Percentiles rank a stretch among this genome's conserved stretches.
Conservation (phyloP, 2,113 vertebrate species). For the Trogon surrucura region DNA sequence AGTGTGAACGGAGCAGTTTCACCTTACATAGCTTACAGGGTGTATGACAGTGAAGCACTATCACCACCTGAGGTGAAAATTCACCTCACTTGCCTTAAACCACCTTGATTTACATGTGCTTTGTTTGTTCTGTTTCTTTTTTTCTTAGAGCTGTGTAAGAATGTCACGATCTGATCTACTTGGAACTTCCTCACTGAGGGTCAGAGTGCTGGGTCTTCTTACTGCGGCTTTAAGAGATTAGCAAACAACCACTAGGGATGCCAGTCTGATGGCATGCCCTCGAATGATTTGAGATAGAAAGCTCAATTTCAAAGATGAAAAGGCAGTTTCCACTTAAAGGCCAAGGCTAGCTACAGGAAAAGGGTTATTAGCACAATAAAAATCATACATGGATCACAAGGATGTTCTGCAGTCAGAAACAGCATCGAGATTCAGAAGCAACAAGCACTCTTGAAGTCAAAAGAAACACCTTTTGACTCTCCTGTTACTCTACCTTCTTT, state of each 20-base stretch:
- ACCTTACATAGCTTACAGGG: not conserved
- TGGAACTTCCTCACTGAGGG: not conserved
- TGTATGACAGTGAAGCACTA: not conserved
- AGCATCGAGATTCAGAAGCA: not conserved
- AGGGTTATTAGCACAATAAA: constrained; percentile 28
- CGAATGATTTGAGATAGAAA: not conserved
- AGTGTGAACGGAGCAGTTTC: not conserved
- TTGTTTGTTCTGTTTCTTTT: not conserved
- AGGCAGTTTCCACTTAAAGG: not conserved
- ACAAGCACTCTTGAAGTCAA: not conserved
- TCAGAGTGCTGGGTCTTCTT: not conserved
- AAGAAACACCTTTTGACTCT: not conserved
- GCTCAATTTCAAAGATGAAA: not conserved
- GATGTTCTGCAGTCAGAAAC: not conserved
- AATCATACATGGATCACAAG: not conserved
- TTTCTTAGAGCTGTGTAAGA: not conserved
- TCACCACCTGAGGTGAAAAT: not conserved
- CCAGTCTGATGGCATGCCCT: not conserved
- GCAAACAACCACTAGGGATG: not conserved
- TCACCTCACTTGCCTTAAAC: not conserved
- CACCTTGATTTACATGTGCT: not conserved
- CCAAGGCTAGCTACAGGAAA: not conserved
- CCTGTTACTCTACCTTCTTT: not conserved
- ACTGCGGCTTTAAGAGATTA: not conserved
- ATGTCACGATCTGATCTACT: not conserved